Conservation (phyloP, 1,140 invertebrate species). For the Lepidotrigona ventralis region DNA sequence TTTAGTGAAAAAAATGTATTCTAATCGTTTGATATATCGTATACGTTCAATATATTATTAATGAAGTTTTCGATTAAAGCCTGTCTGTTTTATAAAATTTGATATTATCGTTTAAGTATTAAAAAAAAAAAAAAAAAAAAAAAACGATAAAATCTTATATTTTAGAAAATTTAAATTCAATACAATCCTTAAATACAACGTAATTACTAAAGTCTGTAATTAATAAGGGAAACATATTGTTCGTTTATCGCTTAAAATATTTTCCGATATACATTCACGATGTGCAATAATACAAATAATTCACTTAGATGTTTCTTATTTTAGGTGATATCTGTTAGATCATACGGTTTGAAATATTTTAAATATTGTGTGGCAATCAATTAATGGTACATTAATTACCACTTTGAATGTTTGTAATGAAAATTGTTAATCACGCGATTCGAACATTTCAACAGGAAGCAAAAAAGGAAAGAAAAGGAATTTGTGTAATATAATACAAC, state of each 20-base stretch:
- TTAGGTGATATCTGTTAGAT: slow-evolving; percentile 33
- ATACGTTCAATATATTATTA: slow-evolving; percentile 37
- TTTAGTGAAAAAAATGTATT: slow-evolving; percentile 41
- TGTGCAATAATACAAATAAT: slow-evolving; percentile 56
- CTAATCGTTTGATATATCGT: slow-evolving; percentile 30
- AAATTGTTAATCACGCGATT: slow-evolving; percentile 52
- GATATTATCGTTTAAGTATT: slow-evolving; percentile 28
- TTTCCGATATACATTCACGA: slow-evolving; percentile 42
- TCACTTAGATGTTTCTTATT: slow-evolving; percentile 40
- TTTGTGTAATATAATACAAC: slow-evolving; percentile 55
- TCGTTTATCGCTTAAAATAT: slow-evolving; percentile 43
- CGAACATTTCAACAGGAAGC: slow-evolving; percentile 48
- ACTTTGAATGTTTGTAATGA: slow-evolving; percentile 52
- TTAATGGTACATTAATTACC: slow-evolving; percentile 44
- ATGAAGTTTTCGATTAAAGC: background rate
- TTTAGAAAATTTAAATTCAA: slow-evolving; percentile 34
- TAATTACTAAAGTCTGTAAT: slow-evolving; percentile 25
- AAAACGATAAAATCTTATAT: slow-evolving; percentile 12
- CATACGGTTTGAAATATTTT: slow-evolving; percentile 34
- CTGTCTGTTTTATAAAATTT: slow-evolving; percentile 27
- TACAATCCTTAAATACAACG: slow-evolving; percentile 16
- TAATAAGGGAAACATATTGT: slow-evolving; percentile 31
- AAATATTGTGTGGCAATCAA: slow-evolving; percentile 54
- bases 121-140: slow-evolving; percentile 1
- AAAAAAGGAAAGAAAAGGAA: slow-evolving; percentile 19